Base-by-base conservation (phyloP, 2,797 vertebrate species). In the Pangasius larnaudii region DNA sequence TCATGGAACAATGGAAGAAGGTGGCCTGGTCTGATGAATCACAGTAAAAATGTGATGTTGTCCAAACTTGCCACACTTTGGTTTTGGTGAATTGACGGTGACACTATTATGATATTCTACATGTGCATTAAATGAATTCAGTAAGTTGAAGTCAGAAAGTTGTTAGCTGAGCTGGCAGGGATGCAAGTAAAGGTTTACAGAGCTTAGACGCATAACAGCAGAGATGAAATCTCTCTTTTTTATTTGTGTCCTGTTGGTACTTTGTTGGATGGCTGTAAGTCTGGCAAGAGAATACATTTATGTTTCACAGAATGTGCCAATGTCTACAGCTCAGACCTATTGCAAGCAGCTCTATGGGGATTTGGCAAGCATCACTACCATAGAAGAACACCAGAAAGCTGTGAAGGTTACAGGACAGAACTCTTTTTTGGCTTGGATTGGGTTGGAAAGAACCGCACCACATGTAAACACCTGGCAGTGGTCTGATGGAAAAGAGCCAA, bases 351-450 rank as follows among this genome's bases (percentile, higher is more conserved):
- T 36, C 18, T 27, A 87, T 27, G 78, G 5, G 27, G 69, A 87
- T 59, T 51, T 90, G 46, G 72, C 82, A 24, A 58, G 8, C 49
- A 74, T 89, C 19, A 67, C 46, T 18, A 83, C 30, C 72, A 2
- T 53, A 27, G 39, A 27, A 14, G 49, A 72, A 22, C 22, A 72
- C 33, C 16, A 27, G 0, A 78, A 1, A 30, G 9, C 27, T 14
- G 11, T 18, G 6, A 58, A 5, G 0, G 9, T 22, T 1, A 59
- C 5, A 22, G 22, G 7, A 3, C 0, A 1, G 24, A 53, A 33
- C 0, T 0, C 14, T 61, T 19, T 0, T 11, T 22, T 1, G 0
- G 19, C 18, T 49, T 92, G 91, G 88, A 91, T 89, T 42, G 90
- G 90, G 39, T 49, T 91, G 56, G 1, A 59, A 19, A 88, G 49